Evolutionary conservation across 2,888 invertebrate species (phyloP).

Genomic region (Heliconius ethilla): DNA sequence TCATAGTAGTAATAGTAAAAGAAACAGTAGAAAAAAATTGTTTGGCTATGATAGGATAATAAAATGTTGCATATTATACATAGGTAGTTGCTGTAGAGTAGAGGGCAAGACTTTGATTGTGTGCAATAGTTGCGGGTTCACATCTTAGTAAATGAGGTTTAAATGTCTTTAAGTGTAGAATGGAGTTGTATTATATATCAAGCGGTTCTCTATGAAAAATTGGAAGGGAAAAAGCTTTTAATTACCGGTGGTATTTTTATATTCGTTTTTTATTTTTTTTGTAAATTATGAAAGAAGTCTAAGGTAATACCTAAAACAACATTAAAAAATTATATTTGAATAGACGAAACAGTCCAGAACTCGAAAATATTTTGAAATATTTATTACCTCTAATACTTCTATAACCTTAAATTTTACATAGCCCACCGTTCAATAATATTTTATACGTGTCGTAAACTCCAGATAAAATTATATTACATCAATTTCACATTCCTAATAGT

Average conservation of each 20-base stretch:
- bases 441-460: slow-evolving; percentile 20
- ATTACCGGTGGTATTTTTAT: too few species aligned
- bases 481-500: slow-evolving; percentile 4
- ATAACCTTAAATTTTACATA: slow-evolving; percentile 8
- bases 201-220: too few species aligned
- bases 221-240: too few species aligned
- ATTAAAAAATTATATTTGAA: background rate
- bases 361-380: background rate
- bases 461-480: slow-evolving; percentile 15
- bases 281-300: background rate
- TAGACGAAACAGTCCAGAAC: background rate
- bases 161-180: background rate
- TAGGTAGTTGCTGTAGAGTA: background rate
- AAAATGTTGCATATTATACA: background rate
- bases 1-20: background rate
- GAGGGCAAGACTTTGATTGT: background rate
- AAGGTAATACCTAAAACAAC: background rate
- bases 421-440: slow-evolving; percentile 7
- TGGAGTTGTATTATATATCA: background rate
- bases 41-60: slow-evolving; percentile 1
- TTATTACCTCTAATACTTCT: background rate
- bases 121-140: background rate
- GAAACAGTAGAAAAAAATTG: background rate
- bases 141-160: background rate
- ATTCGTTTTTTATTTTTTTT: too few species aligned